These are phyloP conservation scores for Oreochromis aureus DNA, from an alignment of 2,113 vertebrate genomes.

Conservation along the genomic window DNA sequence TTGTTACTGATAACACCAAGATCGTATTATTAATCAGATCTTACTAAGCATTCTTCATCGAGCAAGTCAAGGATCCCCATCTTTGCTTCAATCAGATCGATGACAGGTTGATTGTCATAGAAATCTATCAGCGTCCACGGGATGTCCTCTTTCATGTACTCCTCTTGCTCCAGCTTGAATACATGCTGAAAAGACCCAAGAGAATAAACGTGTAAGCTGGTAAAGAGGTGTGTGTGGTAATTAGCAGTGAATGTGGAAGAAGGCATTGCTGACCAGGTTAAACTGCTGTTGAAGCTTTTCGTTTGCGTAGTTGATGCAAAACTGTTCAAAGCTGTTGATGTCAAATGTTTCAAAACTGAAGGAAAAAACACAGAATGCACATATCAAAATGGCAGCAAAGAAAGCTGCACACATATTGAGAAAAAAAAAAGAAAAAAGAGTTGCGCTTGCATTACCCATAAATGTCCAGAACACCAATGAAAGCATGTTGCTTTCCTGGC, in stretches of 20 bases:
- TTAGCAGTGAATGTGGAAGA: not conserved
- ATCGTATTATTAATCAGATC: not conserved
- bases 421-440: not conserved
- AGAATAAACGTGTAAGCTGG: not conserved
- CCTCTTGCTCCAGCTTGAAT: constrained; percentile 97
- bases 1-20: not conserved
- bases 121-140: constrained; percentile 97
- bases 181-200: constrained; percentile 78
- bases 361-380: not conserved
- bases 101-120: constrained; percentile 94
- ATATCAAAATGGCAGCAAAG: not conserved
- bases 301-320: constrained; percentile 98
- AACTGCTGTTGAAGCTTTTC: constrained; percentile 98
- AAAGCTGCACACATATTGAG: not conserved
- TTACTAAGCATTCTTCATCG: constrained; percentile 96
- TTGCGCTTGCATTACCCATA: constrained; percentile 80
- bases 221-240: not conserved
- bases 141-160: constrained; percentile 97
- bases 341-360: constrained; percentile 97
- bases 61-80: constrained; percentile 95
- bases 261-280: constrained; percentile 81
- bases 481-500: constrained; percentile 85
- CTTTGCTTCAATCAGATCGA: constrained; percentile 95
- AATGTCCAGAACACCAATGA: constrained; percentile 97
- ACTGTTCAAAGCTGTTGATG: constrained; percentile 97